Percentiles rank a stretch among this genome's conserved stretches.
Conservation (phyloP, 1,140 invertebrate genomes). For the Lutraria rhynchaena region DNA sequence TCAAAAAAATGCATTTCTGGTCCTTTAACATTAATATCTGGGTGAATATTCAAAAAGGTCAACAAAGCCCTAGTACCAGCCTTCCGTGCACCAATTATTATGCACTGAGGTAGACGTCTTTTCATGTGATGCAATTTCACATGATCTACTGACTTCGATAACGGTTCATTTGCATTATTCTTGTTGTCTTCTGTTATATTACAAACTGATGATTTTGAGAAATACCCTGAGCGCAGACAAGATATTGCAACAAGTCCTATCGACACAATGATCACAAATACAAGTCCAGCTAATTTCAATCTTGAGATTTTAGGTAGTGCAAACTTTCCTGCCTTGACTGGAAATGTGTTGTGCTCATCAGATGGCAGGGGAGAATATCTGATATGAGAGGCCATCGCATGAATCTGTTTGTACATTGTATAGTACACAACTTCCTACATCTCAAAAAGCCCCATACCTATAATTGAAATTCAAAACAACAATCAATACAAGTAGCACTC, state of each 20-base stretch:
- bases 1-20: conserved; percentile 83
- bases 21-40: conserved; percentile 77
- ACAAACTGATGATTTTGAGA: not conserved
- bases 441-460: too few species aligned
- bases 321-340: conserved; percentile 9
- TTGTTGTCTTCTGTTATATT: not conserved
- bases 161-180: not conserved
- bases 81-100: conserved; percentile 83
- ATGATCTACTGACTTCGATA: not conserved
- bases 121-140: conserved; percentile 43
- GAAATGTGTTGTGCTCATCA: not conserved
- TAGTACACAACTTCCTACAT: not conserved
- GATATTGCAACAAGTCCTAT: conserved; percentile 8
- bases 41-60: conserved; percentile 81
- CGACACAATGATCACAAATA: conserved; percentile 1
- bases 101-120: conserved; percentile 73
- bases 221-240: conserved; percentile 12
- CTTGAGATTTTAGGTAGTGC: conserved; percentile 27
- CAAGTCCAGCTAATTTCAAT: conserved; percentile 23
- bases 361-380: conserved; percentile 15
- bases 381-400: conserved; percentile 10
- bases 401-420: conserved; percentile 22
- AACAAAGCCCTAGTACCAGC: conserved; percentile 83
- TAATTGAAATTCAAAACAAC: too few species aligned
- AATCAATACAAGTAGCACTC: too few species aligned